Base-by-base conservation (phyloP, 1,140 invertebrate genomes). In the Cylas formicarius region DNA sequence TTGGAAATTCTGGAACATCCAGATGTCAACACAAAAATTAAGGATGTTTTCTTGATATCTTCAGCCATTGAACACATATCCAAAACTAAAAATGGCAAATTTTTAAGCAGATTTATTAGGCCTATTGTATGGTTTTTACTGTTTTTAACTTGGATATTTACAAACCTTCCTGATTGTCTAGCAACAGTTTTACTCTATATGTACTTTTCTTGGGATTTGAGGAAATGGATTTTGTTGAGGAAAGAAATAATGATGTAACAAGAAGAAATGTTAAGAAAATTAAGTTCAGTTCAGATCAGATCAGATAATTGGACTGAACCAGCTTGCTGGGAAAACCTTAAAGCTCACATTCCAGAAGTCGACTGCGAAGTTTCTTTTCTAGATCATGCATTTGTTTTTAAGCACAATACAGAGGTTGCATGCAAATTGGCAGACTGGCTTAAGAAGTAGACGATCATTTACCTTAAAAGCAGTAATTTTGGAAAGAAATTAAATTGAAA, bases 51-150 rank as follows among this genome's bases (percentile, higher is more conserved):
- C 60, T 63, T 91, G 29, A 56, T 92, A 0, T 91, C 90, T 68
- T 89, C 89, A 4, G 86, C 87, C 0, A 69, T 93, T 8, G 85
- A 91, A 64, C 60, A 77, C 32, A 86, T 93, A 77, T 74, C 75
- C 8, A 67, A 74, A 11, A 82, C 77, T 16, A 75, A 73, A 6
- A 82, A 83, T 60, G 89, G 88, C 21, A 67, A 68, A 52, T 75
- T 76, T 58, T 48, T 78, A 2, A 74, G 66, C 22, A 71, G 65
- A 23, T 49, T 78, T 29, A 62, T 81, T 11, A 60, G 70, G 13
- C 73, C 69, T 29, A 60, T 81, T 7, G 63, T 75, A 19, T 62
- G 63, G 42, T 4, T 84, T 0, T 60, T 81, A 9, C 28, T 77
- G 2, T 70, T 76, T 26, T 40, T 82, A 1, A 56, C 75, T 1